phyloP scores from a whole-genome alignment of 2,113 vertebrate genomes.

The Dromaius novaehollandiae region DNA sequence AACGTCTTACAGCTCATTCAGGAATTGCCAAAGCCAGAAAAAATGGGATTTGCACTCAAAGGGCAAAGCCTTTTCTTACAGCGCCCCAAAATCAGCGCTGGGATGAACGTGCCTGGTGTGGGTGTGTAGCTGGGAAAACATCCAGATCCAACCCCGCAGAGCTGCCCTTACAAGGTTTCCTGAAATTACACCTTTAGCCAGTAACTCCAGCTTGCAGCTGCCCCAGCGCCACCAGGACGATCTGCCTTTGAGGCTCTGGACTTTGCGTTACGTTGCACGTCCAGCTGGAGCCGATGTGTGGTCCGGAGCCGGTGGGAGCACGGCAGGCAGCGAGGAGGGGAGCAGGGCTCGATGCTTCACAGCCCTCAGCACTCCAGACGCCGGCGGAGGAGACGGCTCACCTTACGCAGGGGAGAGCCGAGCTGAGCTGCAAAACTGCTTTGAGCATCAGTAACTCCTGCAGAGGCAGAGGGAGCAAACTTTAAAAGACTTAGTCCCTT shows the following conservation, averaged over 20 bases:
- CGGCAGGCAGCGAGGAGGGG: neutral
- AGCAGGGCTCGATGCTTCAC: neutral
- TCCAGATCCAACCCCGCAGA: neutral
- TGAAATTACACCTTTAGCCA: neutral
- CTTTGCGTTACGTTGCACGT: neutral
- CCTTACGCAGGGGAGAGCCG: neutral
- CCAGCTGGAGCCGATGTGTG: neutral
- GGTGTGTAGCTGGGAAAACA: neutral
- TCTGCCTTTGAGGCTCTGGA: neutral
- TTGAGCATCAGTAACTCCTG: neutral
- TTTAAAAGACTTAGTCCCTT: neutral
- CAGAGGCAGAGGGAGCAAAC: neutral
- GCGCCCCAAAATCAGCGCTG: neutral
- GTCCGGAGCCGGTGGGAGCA: neutral
- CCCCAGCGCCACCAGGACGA: neutral
- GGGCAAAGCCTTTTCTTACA: neutral
- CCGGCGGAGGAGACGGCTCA: neutral
- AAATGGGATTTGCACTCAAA: neutral
- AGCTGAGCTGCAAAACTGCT: neutral
- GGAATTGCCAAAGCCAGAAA: neutral
- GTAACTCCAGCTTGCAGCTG: neutral
- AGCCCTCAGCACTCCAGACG: fast-evolving
- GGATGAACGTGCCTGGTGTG: neutral
- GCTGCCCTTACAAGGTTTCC: neutral
- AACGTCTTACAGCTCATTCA: neutral